Percentiles rank a stretch among this genome's conserved stretches.
phyloP scores from a whole-genome alignment of 1,140 invertebrate species.

The Zelostemma sp. region DNA sequence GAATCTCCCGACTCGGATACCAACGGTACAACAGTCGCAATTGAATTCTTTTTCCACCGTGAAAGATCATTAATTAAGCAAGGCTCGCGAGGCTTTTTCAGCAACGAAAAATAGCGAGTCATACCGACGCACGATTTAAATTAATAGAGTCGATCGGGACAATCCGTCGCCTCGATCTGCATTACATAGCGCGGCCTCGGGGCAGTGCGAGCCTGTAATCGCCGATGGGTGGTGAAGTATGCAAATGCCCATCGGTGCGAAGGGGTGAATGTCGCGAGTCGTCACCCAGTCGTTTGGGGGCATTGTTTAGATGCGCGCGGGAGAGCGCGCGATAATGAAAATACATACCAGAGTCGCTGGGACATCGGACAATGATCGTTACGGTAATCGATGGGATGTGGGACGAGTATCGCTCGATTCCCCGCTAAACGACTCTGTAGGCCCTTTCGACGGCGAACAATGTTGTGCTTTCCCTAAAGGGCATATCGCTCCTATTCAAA shows the following conservation, averaged over 20 bases:
- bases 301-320: conserved; percentile 40
- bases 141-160: conserved; percentile 56
- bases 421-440: conserved; percentile 48
- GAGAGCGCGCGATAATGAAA: conserved; percentile 60
- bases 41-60: neutral
- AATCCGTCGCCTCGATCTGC: conserved; percentile 28
- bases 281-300: conserved; percentile 47
- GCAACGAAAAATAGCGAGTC: neutral
- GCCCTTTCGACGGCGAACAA: conserved; percentile 39
- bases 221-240: conserved; percentile 48
- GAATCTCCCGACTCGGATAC: too few relatives aligned
- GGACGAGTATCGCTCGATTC: conserved; percentile 51
- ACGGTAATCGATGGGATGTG: conserved; percentile 49
- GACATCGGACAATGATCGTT: conserved; percentile 57
- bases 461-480: conserved; percentile 50
- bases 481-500: conserved; percentile 37
- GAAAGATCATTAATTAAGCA: neutral
- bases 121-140: conserved; percentile 49
- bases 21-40: too few relatives aligned
- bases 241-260: conserved; percentile 52
- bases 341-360: conserved; percentile 51
- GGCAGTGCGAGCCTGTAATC: conserved; percentile 37
- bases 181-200: conserved; percentile 27
- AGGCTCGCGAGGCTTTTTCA: neutral
- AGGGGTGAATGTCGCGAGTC: conserved; percentile 42